These are phyloP conservation scores for Andrena hattorfiana DNA, from an alignment of 2,888 invertebrate genomes.

Conservation along the genomic window DNA sequence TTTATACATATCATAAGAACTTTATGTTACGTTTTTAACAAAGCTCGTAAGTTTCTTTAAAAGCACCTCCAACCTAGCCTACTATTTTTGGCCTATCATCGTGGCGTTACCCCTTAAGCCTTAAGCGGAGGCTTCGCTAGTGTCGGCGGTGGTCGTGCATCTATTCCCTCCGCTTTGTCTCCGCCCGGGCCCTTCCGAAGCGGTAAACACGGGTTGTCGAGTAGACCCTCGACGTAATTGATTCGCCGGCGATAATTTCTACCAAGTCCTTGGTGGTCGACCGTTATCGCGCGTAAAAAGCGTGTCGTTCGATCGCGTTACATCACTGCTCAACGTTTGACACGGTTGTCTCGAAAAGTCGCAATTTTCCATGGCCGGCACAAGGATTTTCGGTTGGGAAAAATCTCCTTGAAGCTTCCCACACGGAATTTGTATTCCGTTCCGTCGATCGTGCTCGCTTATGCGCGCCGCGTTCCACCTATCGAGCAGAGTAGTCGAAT, in stretches of 20 bases:
- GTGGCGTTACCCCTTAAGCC: too few relatives aligned
- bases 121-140: too few relatives aligned
- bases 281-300: conserved; percentile 18
- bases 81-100: too few relatives aligned
- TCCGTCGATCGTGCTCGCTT: not conserved
- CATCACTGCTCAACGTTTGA: not conserved
- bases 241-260: conserved; percentile 25
- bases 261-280: not conserved
- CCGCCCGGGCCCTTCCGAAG: too few relatives aligned
- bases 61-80: too few relatives aligned
- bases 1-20: too few relatives aligned
- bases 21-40: too few relatives aligned
- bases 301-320: not conserved
- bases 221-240: conserved; percentile 25
- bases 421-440: conserved; percentile 49
- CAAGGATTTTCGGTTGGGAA: not conserved
- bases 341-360: not conserved
- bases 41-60: too few relatives aligned
- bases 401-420: conserved; percentile 11
- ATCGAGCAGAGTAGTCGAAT: conserved; percentile 18
- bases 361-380: not conserved
- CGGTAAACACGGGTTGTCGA: conserved; percentile 60
- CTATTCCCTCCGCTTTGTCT: too few relatives aligned
- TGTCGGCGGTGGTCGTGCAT: conserved; percentile 11
- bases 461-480: not conserved